phyloP scores from a whole-genome alignment of 2,888 invertebrate species.

The Phanerotoma sp. region DNA sequence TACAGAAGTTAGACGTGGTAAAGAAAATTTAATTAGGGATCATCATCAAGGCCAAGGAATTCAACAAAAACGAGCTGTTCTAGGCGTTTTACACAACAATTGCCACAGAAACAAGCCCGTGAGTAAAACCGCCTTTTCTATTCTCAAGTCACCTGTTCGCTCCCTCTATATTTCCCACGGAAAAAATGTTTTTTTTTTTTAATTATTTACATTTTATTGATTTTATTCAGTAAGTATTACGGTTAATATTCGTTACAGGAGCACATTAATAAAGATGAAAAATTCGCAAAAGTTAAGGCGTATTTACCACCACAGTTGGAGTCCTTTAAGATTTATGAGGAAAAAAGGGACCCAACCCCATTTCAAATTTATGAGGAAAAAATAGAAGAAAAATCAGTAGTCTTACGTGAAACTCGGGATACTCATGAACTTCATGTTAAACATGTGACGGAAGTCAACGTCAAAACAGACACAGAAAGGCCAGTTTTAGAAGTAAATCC shows the following conservation, averaged over 20 bases:
- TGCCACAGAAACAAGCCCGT: constrained; percentile 61
- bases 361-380: constrained; percentile 52
- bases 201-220: neutral
- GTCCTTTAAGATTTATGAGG: constrained; percentile 76
- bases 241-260: constrained; percentile 40
- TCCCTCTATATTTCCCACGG: too few relatives aligned
- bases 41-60: constrained; percentile 31
- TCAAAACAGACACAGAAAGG: constrained; percentile 37
- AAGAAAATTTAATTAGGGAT: constrained; percentile 57
- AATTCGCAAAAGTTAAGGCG: constrained; percentile 44
- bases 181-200: constrained; percentile 7
- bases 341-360: constrained; percentile 55
- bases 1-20: constrained; percentile 57
- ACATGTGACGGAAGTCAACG: constrained; percentile 34
- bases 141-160: neutral
- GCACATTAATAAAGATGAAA: constrained; percentile 48
- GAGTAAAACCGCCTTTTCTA: constrained; percentile 51
- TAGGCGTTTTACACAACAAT: constrained; percentile 66
- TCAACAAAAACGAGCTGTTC: constrained; percentile 63
- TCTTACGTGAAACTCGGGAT: constrained; percentile 43
- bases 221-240: neutral
- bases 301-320: constrained; percentile 64
- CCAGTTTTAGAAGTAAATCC: constrained; percentile 55
- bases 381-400: constrained; percentile 50
- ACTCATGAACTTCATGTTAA: constrained; percentile 38